Percentiles rank a stretch among this genome's conserved stretches.
phyloP scores from a whole-genome alignment of 2,888 invertebrate genomes.

The Athripsodes cinereus region DNA sequence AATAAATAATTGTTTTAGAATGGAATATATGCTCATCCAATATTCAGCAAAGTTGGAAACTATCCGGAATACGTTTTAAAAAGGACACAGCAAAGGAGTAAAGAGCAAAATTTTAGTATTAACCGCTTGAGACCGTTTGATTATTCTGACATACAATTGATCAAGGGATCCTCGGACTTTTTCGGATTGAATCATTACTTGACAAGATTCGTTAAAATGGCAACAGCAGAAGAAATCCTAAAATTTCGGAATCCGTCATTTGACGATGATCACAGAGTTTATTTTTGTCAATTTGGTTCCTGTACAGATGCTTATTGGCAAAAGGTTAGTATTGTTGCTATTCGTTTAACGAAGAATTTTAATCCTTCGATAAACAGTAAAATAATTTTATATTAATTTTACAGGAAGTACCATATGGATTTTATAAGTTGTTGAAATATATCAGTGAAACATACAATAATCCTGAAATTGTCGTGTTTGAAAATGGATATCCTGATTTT shows the following conservation, averaged over 20 bases:
- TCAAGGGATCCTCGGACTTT: constrained; percentile 53
- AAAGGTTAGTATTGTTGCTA: too few species aligned
- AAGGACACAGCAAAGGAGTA: constrained; percentile 49
- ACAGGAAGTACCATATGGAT: constrained; percentile 41
- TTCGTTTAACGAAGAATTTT: too few species aligned
- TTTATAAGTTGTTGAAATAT: constrained; percentile 49
- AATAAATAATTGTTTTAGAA: constrained; percentile 32
- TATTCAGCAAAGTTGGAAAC: constrained; percentile 53
- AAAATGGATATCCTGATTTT: constrained; percentile 52
- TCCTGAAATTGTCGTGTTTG: constrained; percentile 50
- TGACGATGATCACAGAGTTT: background rate
- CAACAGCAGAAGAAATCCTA: background rate
- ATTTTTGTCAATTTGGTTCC: background rate
- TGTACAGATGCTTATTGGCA: background rate
- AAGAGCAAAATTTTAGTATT: constrained; percentile 46
- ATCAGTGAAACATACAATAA: constrained; percentile 51
- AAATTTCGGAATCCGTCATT: background rate
- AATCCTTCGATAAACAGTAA: too few species aligned
- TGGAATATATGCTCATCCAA: constrained; percentile 55
- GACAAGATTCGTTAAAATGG: constrained; percentile 34
- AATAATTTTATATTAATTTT: background rate
- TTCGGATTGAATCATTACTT: constrained; percentile 67
- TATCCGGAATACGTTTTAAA: constrained; percentile 55
- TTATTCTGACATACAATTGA: constrained; percentile 48
- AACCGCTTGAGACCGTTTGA: constrained; percentile 56